phyloP scores from a whole-genome alignment of 1,140 invertebrate genomes.

The Pogonomyrmex californicus region DNA sequence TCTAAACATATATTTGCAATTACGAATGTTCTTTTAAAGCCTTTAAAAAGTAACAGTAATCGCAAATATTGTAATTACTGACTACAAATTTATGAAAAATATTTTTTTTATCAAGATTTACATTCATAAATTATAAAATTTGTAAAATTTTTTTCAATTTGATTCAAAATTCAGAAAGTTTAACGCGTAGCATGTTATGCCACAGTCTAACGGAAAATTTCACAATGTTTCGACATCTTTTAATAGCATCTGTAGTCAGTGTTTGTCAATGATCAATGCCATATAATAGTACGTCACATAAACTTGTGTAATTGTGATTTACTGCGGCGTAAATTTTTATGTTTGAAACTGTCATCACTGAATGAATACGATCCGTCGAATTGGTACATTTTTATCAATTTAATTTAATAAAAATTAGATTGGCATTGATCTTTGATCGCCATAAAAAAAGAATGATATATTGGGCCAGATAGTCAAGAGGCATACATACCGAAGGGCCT shows the following conservation, averaged over 20 bases:
- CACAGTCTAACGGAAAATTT: not conserved
- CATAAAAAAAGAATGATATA: not conserved
- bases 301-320: constrained; percentile 20
- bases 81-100: not conserved
- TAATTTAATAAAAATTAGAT: not conserved
- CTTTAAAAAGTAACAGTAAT: constrained; percentile 18
- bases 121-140: too few relatives aligned
- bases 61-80: constrained; percentile 9
- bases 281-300: constrained; percentile 10
- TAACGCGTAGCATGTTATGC: not conserved
- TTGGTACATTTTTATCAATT: not conserved
- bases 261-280: constrained; percentile 43
- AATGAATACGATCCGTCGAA: not conserved
- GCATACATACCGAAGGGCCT: constrained; percentile 92
- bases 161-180: not conserved
- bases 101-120: not conserved
- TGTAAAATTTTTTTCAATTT: not conserved
- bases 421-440: constrained; percentile 22
- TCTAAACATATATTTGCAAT: constrained; percentile 13
- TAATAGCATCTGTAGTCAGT: constrained; percentile 26
- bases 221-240: constrained; percentile 22
- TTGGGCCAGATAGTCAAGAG: not conserved
- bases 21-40: not conserved
- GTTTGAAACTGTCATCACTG: not conserved
- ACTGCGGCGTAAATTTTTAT: not conserved